Evolutionary conservation across 2,888 invertebrate species (phyloP).

Genomic region (Alsophila aescularia): DNA sequence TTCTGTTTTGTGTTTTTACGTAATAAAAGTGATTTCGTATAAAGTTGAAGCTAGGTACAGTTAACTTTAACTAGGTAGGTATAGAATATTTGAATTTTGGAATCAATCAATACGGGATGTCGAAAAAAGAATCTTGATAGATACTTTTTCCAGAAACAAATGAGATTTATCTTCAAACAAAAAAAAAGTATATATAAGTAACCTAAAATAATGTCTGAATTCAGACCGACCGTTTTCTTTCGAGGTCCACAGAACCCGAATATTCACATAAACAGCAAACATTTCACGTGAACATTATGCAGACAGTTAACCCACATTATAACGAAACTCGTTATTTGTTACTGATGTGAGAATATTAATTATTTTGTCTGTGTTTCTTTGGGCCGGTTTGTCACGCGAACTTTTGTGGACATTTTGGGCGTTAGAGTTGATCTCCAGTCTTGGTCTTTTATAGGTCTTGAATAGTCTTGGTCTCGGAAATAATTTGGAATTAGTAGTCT

Average conservation of each 20-base stretch:
- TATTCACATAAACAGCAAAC: constrained; percentile 20
- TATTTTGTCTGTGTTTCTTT: constrained; percentile 27
- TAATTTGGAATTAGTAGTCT: no score
- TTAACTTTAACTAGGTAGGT: no score
- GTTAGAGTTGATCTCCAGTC: not conserved
- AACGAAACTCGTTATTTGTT: constrained; percentile 49
- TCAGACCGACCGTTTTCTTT: not conserved
- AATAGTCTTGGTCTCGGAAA: no score
- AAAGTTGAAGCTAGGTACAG: no score
- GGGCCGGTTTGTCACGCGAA: constrained; percentile 17
- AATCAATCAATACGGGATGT: no score
- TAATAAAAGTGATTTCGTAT: no score
- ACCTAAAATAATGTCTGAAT: not conserved
- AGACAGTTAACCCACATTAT: constrained; percentile 63
- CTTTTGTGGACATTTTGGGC: constrained; percentile 1
- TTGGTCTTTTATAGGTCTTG: no score
- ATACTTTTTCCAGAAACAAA: no score
- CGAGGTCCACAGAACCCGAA: constrained; percentile 25
- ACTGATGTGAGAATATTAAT: constrained; percentile 26
- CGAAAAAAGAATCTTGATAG: no score
- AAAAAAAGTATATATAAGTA: not conserved
- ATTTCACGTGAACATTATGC: constrained; percentile 46
- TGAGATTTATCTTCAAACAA: not conserved
- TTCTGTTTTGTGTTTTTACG: no score
- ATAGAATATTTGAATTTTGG: no score